These are phyloP conservation scores for Puma concolor DNA, from an alignment of 2,113 vertebrate species.

Conservation along the genomic window DNA sequence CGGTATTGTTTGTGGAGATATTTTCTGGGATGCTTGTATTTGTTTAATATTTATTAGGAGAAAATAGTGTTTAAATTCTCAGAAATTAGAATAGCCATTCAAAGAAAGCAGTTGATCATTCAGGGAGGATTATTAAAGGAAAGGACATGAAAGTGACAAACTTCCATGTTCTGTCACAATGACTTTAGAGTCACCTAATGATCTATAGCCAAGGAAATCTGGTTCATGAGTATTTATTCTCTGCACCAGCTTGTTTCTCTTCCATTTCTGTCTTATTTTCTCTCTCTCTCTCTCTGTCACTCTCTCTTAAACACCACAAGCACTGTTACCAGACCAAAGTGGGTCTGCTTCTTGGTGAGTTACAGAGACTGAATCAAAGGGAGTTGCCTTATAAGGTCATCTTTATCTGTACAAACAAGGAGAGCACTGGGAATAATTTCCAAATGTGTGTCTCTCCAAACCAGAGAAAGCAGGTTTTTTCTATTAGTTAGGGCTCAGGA, in stretches of 20 bases:
- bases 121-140: background rate
- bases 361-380: background rate
- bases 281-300: too few relatives aligned
- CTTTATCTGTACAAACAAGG: background rate
- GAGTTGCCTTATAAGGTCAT: background rate
- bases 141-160: background rate
- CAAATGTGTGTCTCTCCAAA: background rate
- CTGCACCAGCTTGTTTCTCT: background rate
- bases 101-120: background rate
- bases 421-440: background rate
- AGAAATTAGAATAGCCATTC: background rate
- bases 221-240: background rate
- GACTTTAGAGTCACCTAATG: background rate
- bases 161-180: background rate
- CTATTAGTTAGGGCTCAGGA: background rate
- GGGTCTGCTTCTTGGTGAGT: background rate
- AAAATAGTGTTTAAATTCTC: background rate
- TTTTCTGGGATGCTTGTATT: background rate
- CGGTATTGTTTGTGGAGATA: background rate
- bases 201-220: background rate
- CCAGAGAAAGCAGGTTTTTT: background rate
- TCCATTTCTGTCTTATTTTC: background rate
- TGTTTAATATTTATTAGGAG: background rate
- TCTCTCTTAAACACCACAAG: background rate
- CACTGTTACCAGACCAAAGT: background rate